phyloP scores from a whole-genome alignment of 2,113 vertebrate species.

The Sander lucioperca region DNA sequence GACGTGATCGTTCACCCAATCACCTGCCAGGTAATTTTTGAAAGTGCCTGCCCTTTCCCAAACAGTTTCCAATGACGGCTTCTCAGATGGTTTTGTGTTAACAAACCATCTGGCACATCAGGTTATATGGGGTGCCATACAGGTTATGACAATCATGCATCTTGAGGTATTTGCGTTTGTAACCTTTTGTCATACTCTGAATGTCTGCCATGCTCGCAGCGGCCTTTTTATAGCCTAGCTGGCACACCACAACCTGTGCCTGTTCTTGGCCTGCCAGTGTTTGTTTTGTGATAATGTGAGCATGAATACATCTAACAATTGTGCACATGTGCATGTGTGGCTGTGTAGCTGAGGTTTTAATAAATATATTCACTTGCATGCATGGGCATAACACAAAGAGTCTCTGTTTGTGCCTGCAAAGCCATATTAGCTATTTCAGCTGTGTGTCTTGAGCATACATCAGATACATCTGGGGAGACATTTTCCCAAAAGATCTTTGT shows the following conservation, averaged over 20 bases:
- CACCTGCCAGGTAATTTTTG: no score
- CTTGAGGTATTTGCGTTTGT: slow-evolving; percentile 12
- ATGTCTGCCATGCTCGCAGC: slow-evolving; percentile 27
- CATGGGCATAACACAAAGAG: slow-evolving; percentile 1
- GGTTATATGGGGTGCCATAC: background rate
- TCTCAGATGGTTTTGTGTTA: no score
- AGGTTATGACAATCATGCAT: slow-evolving; percentile 11
- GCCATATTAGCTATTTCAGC: slow-evolving; percentile 46
- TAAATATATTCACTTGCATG: slow-evolving; percentile 26
- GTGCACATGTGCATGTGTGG: background rate
- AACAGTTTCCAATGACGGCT: no score
- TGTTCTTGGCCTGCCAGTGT: slow-evolving; percentile 24
- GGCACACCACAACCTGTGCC: slow-evolving; percentile 9
- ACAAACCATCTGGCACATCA: background rate
- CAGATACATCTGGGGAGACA: slow-evolving; percentile 23
- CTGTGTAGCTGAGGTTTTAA: slow-evolving; percentile 27
- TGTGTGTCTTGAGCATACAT: slow-evolving; percentile 27
- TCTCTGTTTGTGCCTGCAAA: slow-evolving; percentile 8
- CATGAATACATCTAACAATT: slow-evolving; percentile 46
- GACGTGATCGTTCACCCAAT: no score
- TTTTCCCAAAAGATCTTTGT: slow-evolving; percentile 58
- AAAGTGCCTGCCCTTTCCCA: no score
- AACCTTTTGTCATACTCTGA: slow-evolving; percentile 26
- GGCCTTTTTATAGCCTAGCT: slow-evolving; percentile 25
- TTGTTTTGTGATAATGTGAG: slow-evolving; percentile 48